A percentile compares a stretch with the other conserved stretches of the same genome.
These are phyloP conservation scores for Neogale vison DNA, from an alignment of 2,113 vertebrate species.

Conservation along the genomic window DNA sequence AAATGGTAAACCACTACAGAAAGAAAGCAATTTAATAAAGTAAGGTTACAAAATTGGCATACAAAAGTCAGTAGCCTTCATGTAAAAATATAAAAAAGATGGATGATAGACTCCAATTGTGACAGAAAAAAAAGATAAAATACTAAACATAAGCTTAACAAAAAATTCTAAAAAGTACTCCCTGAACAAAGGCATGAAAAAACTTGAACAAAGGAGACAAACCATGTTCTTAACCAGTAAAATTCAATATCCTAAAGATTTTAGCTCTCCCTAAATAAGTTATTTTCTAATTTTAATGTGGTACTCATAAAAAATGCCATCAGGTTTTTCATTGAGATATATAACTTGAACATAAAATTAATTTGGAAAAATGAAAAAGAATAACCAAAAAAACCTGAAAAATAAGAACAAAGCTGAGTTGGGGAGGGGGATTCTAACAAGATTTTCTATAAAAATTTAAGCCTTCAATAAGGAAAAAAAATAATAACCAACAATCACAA, in stretches of 20 bases:
- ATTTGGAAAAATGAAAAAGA: neutral
- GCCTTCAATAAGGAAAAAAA: neutral
- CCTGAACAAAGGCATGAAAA: neutral
- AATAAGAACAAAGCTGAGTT: neutral
- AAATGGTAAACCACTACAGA: neutral
- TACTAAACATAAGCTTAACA: conserved; percentile 1
- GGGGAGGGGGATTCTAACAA: neutral
- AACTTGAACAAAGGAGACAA: neutral
- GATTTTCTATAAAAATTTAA: neutral
- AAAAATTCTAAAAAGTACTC: neutral
- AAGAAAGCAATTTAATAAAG: conserved; percentile 50
- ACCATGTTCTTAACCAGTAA: neutral
- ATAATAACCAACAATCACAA: neutral
- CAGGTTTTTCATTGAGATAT: neutral
- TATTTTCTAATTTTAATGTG: neutral
- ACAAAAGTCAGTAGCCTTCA: neutral
- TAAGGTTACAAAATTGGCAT: neutral
- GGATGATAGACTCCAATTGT: neutral
- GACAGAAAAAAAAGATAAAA: neutral
- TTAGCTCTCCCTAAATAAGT: conserved; percentile 8
- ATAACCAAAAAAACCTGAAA: conserved; percentile 2
- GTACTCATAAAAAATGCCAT: conserved; percentile 19
- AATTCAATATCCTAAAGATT: neutral
- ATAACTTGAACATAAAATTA: neutral
- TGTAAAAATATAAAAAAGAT: conserved; percentile 7